Conservation (phyloP, 2,113 vertebrate genomes). For the Pantherophis guttatus region DNA sequence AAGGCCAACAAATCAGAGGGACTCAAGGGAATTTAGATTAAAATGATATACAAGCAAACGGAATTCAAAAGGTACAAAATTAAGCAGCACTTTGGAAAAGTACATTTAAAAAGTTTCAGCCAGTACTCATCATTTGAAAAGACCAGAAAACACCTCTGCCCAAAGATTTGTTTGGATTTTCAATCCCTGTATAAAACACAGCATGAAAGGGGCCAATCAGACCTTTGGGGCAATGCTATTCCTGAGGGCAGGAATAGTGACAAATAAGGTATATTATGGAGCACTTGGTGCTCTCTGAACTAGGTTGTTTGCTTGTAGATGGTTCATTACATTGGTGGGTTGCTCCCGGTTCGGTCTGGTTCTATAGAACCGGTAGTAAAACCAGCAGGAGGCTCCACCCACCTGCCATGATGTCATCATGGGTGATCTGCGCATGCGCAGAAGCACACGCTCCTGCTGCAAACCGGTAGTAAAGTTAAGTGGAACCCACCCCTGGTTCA, state of each 20-base stretch:
- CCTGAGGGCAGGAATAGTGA: background rate
- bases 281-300: background rate
- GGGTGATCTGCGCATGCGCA: too few species aligned
- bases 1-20: background rate
- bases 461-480: too few species aligned
- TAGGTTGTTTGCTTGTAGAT: background rate
- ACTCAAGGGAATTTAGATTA: background rate
- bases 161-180: background rate
- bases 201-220: background rate
- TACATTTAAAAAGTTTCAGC: background rate
- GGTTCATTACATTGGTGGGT: too few species aligned
- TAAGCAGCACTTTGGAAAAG: background rate
- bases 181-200: background rate
- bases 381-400: too few species aligned
- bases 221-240: background rate
- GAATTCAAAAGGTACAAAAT: background rate
- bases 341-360: too few species aligned
- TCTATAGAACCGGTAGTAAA: too few species aligned
- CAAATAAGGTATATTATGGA: background rate
- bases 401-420: too few species aligned
- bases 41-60: background rate
- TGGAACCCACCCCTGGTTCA: too few species aligned
- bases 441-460: too few species aligned
- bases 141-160: background rate
- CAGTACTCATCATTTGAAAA: background rate